These are phyloP conservation scores for Odontamblyopus rebecca DNA, from an alignment of 2,797 vertebrate species.

Conservation along the genomic window DNA sequence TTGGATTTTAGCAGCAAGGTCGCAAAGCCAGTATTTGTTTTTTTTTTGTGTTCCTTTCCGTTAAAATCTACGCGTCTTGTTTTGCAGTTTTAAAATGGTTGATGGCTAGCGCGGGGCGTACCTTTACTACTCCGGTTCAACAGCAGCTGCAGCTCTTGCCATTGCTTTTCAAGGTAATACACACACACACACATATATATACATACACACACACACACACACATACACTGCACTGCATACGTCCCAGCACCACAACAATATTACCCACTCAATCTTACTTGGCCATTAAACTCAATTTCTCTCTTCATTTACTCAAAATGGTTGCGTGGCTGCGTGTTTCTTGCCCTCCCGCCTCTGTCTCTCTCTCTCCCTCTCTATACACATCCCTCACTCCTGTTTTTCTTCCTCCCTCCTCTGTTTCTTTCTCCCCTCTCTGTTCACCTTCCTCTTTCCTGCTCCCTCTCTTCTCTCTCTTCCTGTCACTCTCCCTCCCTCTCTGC, in stretches of 20 bases:
- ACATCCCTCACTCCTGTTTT: slow-evolving; percentile 25
- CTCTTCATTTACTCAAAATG: slow-evolving; percentile 78
- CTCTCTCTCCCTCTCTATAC: slow-evolving; percentile 32
- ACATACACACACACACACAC: slow-evolving; percentile 5
- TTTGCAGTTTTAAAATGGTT: slow-evolving; percentile 93
- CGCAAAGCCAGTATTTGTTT: slow-evolving; percentile 47
- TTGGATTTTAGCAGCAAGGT: slow-evolving; percentile 53
- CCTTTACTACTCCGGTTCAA: slow-evolving; percentile 90
- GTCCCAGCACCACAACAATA: slow-evolving; percentile 63
- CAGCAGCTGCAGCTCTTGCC: slow-evolving; percentile 94
- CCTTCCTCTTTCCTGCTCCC: slow-evolving; percentile 15
- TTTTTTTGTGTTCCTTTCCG: slow-evolving; percentile 44
- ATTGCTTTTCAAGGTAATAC: slow-evolving; percentile 91
- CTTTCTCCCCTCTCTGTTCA: not conserved
- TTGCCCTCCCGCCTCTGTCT: slow-evolving; percentile 46
- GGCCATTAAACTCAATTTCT: slow-evolving; percentile 78
- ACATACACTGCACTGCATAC: slow-evolving; percentile 12
- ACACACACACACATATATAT: slow-evolving; percentile 12
- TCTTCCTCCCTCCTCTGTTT: not conserved
- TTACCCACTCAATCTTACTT: slow-evolving; percentile 78
- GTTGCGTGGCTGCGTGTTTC: slow-evolving; percentile 58
- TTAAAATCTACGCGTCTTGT: slow-evolving; percentile 12
- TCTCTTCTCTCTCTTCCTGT: slow-evolving; percentile 35
- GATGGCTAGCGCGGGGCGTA: slow-evolving; percentile 94
- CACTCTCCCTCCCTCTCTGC: slow-evolving; percentile 36